phyloP scores from a whole-genome alignment of 2,113 vertebrate species.

The Castor canadensis region DNA sequence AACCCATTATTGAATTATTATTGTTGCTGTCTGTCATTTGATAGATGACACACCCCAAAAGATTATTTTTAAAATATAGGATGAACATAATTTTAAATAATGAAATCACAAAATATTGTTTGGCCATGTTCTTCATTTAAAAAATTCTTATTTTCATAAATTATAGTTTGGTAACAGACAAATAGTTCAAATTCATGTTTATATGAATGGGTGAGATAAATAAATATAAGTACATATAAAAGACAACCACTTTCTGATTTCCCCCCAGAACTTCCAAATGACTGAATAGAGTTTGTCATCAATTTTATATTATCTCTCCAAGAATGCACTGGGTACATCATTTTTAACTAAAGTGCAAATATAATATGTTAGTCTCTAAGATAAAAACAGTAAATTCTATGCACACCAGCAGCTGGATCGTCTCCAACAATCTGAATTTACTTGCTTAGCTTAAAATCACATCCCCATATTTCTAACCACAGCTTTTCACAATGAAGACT shows the following conservation, averaged over 20 bases:
- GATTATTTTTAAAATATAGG: not conserved
- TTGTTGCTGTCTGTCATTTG: not conserved
- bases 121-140: not conserved
- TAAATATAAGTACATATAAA: not conserved
- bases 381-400: not conserved
- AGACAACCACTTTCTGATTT: not conserved
- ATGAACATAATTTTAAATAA: not conserved
- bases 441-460: conserved; percentile 1
- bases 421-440: conserved; percentile 24
- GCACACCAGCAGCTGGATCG: conserved; percentile 29
- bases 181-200: conserved; percentile 14
- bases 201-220: not conserved
- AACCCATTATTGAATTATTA: not conserved
- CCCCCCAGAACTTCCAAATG: not conserved
- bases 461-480: not conserved
- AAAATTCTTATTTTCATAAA: conserved; percentile 8
- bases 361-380: not conserved
- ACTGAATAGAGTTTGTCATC: not conserved
- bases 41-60: not conserved
- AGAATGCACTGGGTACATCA: not conserved
- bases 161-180: not conserved
- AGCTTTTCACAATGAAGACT: conserved; percentile 39
- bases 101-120: not conserved
- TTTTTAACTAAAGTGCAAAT: conserved; percentile 42
- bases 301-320: not conserved